A percentile compares a stretch with the other conserved stretches of the same genome.
phyloP scores from a whole-genome alignment of 64 coral and sea anemone species.

The Astreopora myriophthalma region DNA sequence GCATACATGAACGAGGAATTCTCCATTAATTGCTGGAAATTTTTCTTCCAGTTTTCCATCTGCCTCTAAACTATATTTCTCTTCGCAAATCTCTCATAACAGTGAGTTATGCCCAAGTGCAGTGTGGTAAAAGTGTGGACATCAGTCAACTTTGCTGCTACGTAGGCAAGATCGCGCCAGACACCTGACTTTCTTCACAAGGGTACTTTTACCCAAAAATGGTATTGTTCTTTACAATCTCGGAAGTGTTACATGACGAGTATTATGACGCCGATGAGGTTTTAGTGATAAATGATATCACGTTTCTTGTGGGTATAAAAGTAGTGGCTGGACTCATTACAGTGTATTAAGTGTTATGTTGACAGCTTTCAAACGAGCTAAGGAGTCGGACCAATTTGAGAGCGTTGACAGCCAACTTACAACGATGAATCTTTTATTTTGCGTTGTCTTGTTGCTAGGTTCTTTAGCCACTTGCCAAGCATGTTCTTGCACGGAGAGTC shows the following conservation, averaged over 20 bases:
- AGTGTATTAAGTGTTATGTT: not conserved
- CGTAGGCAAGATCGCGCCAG: not conserved
- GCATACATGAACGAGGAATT: not conserved
- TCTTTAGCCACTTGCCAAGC: not conserved
- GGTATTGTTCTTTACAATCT: not conserved
- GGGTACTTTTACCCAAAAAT: not conserved
- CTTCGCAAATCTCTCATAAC: not conserved
- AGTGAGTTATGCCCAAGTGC: not conserved
- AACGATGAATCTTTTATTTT: not conserved
- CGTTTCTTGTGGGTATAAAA: not conserved
- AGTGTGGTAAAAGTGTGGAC: not conserved
- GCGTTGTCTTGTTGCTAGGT: not conserved
- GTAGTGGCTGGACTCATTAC: not conserved
- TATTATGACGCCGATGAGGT: not conserved
- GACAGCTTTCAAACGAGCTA: not conserved
- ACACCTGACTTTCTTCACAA: not conserved
- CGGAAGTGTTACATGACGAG: not conserved
- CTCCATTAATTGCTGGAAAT: not conserved
- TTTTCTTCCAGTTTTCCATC: not conserved
- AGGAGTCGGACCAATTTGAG: not conserved
- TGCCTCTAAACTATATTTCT: not conserved
- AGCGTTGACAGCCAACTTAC: not conserved
- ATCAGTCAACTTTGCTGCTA: not conserved
- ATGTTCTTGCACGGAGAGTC: conserved; percentile 42
- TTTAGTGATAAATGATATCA: not conserved